A percentile compares a stretch with the other conserved stretches of the same genome.
Evolutionary conservation across 2,113 vertebrate genomes (phyloP).

Genomic region (Salvelinus namaycush): DNA sequence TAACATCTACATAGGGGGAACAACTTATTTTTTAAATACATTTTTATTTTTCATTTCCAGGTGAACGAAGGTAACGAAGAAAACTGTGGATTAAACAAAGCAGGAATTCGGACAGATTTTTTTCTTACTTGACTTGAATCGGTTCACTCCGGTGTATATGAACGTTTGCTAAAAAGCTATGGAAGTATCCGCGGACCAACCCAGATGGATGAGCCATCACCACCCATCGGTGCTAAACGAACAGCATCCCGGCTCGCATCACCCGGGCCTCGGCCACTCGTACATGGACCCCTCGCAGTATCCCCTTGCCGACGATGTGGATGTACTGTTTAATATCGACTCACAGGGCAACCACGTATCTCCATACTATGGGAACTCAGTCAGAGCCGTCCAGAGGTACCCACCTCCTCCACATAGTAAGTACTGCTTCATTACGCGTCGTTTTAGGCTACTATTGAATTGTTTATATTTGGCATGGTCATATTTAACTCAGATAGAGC

Average conservation of each 20-base stretch:
- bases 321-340: conserved; percentile 99
- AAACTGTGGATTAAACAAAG: conserved; percentile 77
- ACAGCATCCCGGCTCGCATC: conserved; percentile 95
- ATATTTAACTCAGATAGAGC: neutral
- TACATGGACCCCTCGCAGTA: conserved; percentile 97
- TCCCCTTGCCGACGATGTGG: conserved; percentile 93
- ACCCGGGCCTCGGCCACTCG: conserved; percentile 92
- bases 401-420: conserved; percentile 94
- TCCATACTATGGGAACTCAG: conserved; percentile 94
- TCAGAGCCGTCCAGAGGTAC: conserved; percentile 92
- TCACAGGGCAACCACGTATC: conserved; percentile 94
- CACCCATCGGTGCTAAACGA: conserved; percentile 94
- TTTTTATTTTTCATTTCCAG: conserved; percentile 64
- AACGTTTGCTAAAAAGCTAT: conserved; percentile 77
- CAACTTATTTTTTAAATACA: conserved; percentile 34
- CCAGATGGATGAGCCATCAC: conserved; percentile 97
- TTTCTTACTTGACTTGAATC: conserved; percentile 52
- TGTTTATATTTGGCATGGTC: neutral
- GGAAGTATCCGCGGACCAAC: conserved; percentile 96
- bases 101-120: conserved; percentile 62
- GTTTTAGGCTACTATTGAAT: neutral
- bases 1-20: neutral
- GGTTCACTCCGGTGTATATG: conserved; percentile 61
- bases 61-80: conserved; percentile 68
- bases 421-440: conserved; percentile 51